Base-by-base conservation (phyloP, 2,888 invertebrate species). In the Aleiodes leptofemur region DNA sequence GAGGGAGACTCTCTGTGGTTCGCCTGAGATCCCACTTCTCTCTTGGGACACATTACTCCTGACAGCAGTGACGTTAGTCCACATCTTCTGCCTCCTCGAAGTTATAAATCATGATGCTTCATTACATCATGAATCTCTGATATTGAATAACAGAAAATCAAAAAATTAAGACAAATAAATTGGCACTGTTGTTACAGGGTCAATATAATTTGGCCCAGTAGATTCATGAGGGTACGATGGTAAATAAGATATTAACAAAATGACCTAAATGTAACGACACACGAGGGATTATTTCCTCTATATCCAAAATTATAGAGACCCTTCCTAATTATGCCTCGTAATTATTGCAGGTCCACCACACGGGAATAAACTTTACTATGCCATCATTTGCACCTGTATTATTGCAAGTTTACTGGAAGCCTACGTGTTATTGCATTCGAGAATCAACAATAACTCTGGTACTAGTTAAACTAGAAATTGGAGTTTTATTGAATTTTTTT, bases 301-400 rank as follows among this genome's bases (percentile, higher is more conserved):
- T 72, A 61, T 72, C 11, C 50, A 23, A n/a, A 29, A 61, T 69
- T 72, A 55, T 66, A 56, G 69, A 57, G 57, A 68, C 71, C 61
- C 61, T 56, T 72, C 76, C 69, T 76, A 78, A 78, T 78, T 78
- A 78, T 76, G 69, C 51, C 72, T 69, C 50, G 74, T 78, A 78
- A 78, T 78, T 78, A 74, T 76, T 74, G 55, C 73, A 55, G 53
- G 76, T 74, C 70, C 76, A 76, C 77, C 82, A 72, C 69, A 81
- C 79, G 76, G 76, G 82, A 79, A 80, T 84, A 78, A 83, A 82
- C 77, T 82, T 80, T 78, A 77, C 73, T 72, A 77, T 72, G 61
- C 56, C 53, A 61, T 23, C 31, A 53, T 50, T 68, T 23, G 51
- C 51, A 61, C 31, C 9, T 43, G 70, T 73, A 70, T 66, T 64